These are phyloP conservation scores for Stichopus horrens DNA, from an alignment of 53 echinoderm and acorn worm genomes.

Conservation along the genomic window DNA sequence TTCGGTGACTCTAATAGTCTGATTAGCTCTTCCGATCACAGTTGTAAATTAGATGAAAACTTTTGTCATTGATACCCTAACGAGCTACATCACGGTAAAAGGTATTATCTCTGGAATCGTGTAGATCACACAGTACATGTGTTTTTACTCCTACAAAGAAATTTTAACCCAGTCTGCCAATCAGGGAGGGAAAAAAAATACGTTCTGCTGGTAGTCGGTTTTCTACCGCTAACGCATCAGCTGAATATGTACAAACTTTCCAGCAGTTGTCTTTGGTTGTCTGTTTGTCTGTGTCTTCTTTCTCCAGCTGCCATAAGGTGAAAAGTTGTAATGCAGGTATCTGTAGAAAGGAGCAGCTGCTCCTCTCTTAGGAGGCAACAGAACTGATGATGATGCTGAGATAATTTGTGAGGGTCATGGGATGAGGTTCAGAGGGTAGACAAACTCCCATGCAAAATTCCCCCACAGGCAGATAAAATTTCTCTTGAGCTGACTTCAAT, in stretches of 20 bases:
- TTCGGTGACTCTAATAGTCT: too few species aligned
- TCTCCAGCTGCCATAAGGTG: slow-evolving; percentile 40
- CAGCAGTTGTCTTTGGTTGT: not conserved
- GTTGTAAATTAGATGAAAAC: too few species aligned
- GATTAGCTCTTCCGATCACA: too few species aligned
- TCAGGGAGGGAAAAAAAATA: not conserved
- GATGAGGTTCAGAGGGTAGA: slow-evolving; percentile 47
- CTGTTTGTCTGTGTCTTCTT: not conserved
- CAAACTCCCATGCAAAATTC: slow-evolving; percentile 43
- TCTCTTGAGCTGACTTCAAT: slow-evolving; percentile 22
- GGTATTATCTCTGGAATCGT: too few species aligned
- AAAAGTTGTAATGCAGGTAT: slow-evolving; percentile 5
- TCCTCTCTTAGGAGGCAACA: slow-evolving; percentile 35
- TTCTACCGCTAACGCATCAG: not conserved
- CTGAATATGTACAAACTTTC: not conserved
- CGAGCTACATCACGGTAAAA: too few species aligned
- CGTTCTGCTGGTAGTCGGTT: slow-evolving; percentile 10
- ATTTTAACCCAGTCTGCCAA: not conserved
- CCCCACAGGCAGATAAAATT: slow-evolving; percentile 52
- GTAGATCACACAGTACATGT: too few species aligned
- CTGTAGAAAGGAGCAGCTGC: slow-evolving; percentile 29
- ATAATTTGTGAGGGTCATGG: slow-evolving; percentile 49
- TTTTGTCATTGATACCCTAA: too few species aligned
- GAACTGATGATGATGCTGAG: slow-evolving; percentile 41
- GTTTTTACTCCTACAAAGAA: not conserved